Evolutionary conservation across 2,113 vertebrate species (phyloP), one percentile per base, ranked within the genome.

Genomic region (Notiomystis cincta): DNA sequence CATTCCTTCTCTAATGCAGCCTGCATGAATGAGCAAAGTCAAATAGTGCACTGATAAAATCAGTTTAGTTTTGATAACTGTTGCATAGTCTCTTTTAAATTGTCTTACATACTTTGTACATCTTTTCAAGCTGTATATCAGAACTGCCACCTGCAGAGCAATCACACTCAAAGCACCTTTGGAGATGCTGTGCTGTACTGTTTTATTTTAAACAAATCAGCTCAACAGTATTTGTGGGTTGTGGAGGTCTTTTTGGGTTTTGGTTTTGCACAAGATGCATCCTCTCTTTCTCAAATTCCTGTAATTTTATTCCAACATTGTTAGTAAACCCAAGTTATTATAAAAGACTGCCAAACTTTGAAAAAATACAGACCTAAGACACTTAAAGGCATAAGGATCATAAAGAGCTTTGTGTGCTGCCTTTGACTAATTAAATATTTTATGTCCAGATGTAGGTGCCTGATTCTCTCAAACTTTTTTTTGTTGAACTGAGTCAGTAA

Each of bases 1-100:
- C 98, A 99, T 96, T 98, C 97, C 90, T 98, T 96, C 80, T 99
- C 98, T 94, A 99, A 95, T 11, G 95, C 96, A 92, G 96, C 97
- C 99, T 99, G 94, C 89, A 96, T 57, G 86, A 97, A 98, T 82
- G 90, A 97, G 45, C 51, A 90, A 96, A 97, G 82, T 95, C 89
- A 93, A 91, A 94, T 11, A 91, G 64, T 82, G 91, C 80, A 76
- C 82, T 89, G 91, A 97, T 62, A 92, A 91, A 95, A 94, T 95
- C 76, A 92, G 51, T 77, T 96, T 48, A 92, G 67, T 94, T 97
- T 96, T 95, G 53, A 91, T 89, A 96, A 95, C 51, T 88, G 92
- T 72, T 85, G 71, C 50, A 91, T 94, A 92, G 53, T 90, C 61
- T 90, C 53, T 93, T 93, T 96, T 82, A 84, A 95, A 93, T 66